Evolutionary conservation across 92 coral and sea anemone species (phyloP).

Genomic region (Zoanthus sansibaricus): DNA sequence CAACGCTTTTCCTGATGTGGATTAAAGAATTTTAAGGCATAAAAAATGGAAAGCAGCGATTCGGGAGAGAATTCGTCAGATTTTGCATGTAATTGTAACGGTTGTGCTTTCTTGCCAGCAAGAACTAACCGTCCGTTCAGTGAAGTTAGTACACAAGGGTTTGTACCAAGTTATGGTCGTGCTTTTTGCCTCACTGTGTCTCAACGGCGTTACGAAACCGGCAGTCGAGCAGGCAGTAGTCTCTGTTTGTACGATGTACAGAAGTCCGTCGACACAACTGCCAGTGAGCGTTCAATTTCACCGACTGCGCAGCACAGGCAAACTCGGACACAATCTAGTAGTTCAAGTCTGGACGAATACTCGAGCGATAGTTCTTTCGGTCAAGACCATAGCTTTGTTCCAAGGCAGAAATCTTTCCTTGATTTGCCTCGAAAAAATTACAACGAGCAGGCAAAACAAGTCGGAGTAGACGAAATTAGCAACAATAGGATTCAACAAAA

Average conservation of each 20-base stretch:
- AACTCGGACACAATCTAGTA: constrained; percentile 16
- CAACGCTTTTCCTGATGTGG: neutral
- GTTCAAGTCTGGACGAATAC: constrained; percentile 37
- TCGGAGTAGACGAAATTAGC: neutral
- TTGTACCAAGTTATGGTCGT: constrained; percentile 32
- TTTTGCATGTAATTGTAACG: constrained; percentile 21
- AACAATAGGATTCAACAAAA: constrained; percentile 8
- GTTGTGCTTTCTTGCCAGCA: constrained; percentile 1
- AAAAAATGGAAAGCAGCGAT: constrained; percentile 34
- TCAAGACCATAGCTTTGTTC: neutral
- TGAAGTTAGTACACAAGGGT: neutral
- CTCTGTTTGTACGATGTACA: constrained; percentile 43
- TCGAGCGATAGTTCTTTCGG: constrained; percentile 28
- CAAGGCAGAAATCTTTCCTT: constrained; percentile 5
- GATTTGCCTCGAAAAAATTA: neutral
- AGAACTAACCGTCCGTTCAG: neutral
- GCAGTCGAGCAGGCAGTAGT: constrained; percentile 17
- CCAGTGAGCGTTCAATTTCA: constrained; percentile 36
- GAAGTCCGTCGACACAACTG: neutral
- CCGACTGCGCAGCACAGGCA: constrained; percentile 7
- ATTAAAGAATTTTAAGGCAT: constrained; percentile 4
- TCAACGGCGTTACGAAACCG: neutral
- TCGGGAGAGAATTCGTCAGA: constrained; percentile 40
- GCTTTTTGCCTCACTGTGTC: constrained; percentile 38
- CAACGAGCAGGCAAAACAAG: neutral